Base-by-base conservation (phyloP, 2,888 invertebrate genomes). In the Caenorhabditis doughertyi region DNA sequence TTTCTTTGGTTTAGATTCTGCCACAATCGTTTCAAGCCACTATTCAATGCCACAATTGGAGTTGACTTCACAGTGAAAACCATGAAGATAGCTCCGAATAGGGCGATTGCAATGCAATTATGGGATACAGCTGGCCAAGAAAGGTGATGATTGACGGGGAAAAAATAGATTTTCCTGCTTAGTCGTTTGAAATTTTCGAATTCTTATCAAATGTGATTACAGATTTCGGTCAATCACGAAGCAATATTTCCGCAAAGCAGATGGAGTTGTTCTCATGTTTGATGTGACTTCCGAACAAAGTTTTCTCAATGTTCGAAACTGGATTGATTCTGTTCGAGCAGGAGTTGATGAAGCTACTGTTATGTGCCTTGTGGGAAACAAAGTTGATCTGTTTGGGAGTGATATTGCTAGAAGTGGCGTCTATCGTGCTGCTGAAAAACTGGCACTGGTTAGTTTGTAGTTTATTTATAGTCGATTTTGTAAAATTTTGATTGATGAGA, bases 121-220 rank as follows among this genome's bases (percentile, higher is more conserved):
- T 93, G 93, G 94, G 94, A 94, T 87, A 94, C 94, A 0, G 94
- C 94, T 3, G 94, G 94, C 3, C 93, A 93, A 86, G 93, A 93
- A 88, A 92, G 93, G 93, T 93, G 9, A n/a, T n/a, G n/a, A n/a
- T n/a, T n/a, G n/a, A n/a, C n/a, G n/a, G n/a, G n/a, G n/a, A n/a
- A n/a, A n/a, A n/a, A n/a, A n/a, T n/a, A n/a, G n/a, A n/a, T n/a
- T n/a, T n/a, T n/a, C n/a, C n/a, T n/a, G n/a, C n/a, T 8, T 39
- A 9, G 9, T 39, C 4, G 9, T 13, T 8, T 39, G 4, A 11
- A 8, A 11, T 11, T 2, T 39, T 39, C 4, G n/a, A n/a, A n/a
- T n/a, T n/a, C n/a, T n/a, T n/a, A 18, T 53, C 8, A 18, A 64
- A 35, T 27, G 49, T 25, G 21, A 60, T 79, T 88, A 16, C 89